phyloP scores from a whole-genome alignment of 2,888 invertebrate species.

The Pachycephus smyrnensis region DNA sequence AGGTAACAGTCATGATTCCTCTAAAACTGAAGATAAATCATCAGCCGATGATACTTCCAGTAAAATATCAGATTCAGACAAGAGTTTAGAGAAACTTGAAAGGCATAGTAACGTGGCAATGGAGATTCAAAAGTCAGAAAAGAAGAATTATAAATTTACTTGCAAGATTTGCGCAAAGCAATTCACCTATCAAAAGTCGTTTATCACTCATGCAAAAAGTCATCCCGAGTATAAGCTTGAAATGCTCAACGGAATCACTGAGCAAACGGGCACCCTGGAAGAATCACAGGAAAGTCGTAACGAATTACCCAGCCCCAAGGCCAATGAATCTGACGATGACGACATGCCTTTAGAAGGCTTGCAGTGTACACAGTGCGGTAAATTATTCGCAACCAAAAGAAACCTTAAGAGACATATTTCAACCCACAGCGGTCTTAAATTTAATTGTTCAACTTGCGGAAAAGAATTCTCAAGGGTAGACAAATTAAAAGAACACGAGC shows the following conservation, averaged over 20 bases:
- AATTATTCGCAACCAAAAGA: conserved; percentile 56
- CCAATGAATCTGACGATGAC: conserved; percentile 33
- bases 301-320: conserved; percentile 18
- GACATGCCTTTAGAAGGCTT: conserved; percentile 50
- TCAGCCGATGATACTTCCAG: conserved; percentile 14
- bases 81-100: conserved; percentile 21
- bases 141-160: conserved; percentile 43
- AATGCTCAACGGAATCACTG: conserved; percentile 10
- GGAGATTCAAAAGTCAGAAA: conserved; percentile 30
- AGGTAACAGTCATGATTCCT: conserved; percentile 36
- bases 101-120: conserved; percentile 13
- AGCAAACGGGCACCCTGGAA: conserved; percentile 13
- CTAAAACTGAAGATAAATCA: conserved; percentile 24
- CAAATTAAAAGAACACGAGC: conserved; percentile 59
- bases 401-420: conserved; percentile 59
- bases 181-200: conserved; percentile 58
- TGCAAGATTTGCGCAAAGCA: conserved; percentile 57
- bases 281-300: conserved; percentile 18
- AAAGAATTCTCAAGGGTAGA: conserved; percentile 59
- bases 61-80: conserved; percentile 21
- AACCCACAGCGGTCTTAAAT: conserved; percentile 58
- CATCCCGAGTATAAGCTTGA: conserved; percentile 47
- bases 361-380: conserved; percentile 59
- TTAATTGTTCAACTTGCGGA: conserved; percentile 52
- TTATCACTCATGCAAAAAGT: conserved; percentile 50